These are phyloP conservation scores for Hypomecis atomaria DNA, from an alignment of 2,888 invertebrate species.

Conservation along the genomic window DNA sequence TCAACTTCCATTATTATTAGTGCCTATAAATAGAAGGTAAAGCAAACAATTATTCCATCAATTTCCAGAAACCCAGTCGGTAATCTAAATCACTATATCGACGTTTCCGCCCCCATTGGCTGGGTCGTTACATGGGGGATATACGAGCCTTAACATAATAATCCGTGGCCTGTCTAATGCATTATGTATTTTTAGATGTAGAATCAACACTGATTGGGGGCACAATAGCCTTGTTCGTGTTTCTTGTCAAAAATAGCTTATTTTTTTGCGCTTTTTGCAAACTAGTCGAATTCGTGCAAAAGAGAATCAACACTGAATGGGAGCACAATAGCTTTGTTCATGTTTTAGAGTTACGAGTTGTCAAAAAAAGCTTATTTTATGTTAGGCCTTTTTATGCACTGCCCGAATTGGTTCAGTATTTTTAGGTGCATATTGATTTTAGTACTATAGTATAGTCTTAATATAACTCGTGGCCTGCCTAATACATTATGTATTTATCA, in stretches of 20 bases:
- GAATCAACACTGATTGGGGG: conserved; percentile 37
- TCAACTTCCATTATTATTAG: conserved; percentile 1
- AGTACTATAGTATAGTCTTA: conserved; percentile 30
- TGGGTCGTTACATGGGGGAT: conserved; percentile 41
- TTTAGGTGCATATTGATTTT: no score
- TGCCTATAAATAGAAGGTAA: conserved; percentile 7
- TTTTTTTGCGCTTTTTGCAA: not conserved
- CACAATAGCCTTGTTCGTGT: conserved; percentile 1
- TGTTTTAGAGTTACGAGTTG: no score
- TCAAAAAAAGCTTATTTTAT: no score
- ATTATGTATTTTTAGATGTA: conserved; percentile 42
- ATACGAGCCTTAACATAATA: conserved; percentile 46
- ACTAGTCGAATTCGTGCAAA: no score
- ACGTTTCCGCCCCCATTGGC: conserved; percentile 29
- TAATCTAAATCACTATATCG: conserved; percentile 30
- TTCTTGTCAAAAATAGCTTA: not conserved
- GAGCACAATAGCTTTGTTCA: no score
- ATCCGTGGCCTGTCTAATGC: conserved; percentile 39
- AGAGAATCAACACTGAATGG: no score
- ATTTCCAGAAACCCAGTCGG: conserved; percentile 2
- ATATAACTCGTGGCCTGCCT: conserved; percentile 40
- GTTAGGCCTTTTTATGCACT: no score
- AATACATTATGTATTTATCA: conserved; percentile 45
- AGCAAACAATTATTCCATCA: conserved; percentile 18
- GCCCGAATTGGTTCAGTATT: no score